Percentiles rank a stretch among this genome's conserved stretches.
These are phyloP conservation scores for Cosmia trapezina DNA, from an alignment of 2,888 invertebrate species.

Conservation along the genomic window DNA sequence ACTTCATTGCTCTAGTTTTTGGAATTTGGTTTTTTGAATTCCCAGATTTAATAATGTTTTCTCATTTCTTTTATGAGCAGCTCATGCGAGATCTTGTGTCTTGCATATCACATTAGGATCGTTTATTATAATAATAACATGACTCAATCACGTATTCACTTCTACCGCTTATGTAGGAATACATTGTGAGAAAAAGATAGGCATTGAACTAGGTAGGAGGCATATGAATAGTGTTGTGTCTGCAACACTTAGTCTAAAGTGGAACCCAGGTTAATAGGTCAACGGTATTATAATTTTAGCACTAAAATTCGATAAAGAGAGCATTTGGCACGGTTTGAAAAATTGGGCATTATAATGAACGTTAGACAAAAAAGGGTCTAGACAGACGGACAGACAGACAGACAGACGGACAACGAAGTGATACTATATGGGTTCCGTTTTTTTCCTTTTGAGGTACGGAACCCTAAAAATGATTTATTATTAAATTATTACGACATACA, in stretches of 20 bases:
- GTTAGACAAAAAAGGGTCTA: background rate
- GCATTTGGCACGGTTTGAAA: background rate
- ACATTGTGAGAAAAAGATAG: background rate
- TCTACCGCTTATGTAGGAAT: background rate
- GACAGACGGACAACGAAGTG: too few relatives aligned
- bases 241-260: conserved; percentile 19
- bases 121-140: conserved; percentile 17
- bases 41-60: background rate
- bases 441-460: too few relatives aligned
- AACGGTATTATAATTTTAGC: conserved; percentile 26
- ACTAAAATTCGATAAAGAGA: conserved; percentile 3
- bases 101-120: conserved; percentile 15
- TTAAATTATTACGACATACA: background rate
- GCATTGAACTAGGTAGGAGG: background rate
- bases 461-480: too few relatives aligned
- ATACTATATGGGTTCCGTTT: too few relatives aligned
- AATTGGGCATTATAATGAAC: background rate
- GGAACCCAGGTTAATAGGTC: conserved; percentile 24
- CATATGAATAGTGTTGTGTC: conserved; percentile 1
- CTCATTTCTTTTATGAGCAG: background rate
- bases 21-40: background rate
- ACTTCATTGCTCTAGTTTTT: background rate
- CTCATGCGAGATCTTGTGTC: background rate
- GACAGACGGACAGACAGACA: too few relatives aligned
- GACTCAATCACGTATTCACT: conserved; percentile 18